Base-by-base conservation (phyloP, 2,888 invertebrate species). In the Apantesis nais region DNA sequence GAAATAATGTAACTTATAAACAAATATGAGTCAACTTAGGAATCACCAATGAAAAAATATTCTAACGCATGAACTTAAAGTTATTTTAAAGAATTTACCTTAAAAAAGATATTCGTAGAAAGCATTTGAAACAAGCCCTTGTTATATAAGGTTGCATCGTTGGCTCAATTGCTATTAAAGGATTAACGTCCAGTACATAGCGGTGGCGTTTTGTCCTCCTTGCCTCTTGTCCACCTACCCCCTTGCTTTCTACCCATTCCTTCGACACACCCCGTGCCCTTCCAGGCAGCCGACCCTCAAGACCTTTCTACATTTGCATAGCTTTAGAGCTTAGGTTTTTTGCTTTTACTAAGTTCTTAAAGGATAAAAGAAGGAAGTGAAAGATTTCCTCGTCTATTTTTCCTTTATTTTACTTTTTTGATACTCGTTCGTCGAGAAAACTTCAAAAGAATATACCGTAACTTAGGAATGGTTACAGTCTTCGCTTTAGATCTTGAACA, bases 251-350 rank as follows among this genome's bases (percentile, higher is more conserved):
- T 78, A 78, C 75, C 75, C 78, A 77, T 75, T 74, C 70, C 62
- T 72, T 68, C 74, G 66, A 52, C 77, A 74, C 75, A 68, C 71
- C 76, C 79, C 77, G 71, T 73, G 78, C 83, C 85, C 80, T 81
- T 76, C 80, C 74, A 78, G 83, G 80, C 83, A 77, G 83, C 78
- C 85, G 86, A 88, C 91, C 92, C 91, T 92, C 87, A 93, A 94
- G 93, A 93, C 92, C 91, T 93, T 92, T 89, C 89, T 89, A 92
- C 90, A 94, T 94, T 94, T 94, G 93, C 94, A 94, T 94, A 94
- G 93, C 93, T 93, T 93, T 93, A 86, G 86, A 87, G 90, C 90
- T 93, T 89, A 92, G 92, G 84, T 90, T 93, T 92, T 93, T 91
- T 90, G 85, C 89, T 87, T 85, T 85, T 81, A 80, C 88, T 87